phyloP scores from a whole-genome alignment of 1,140 invertebrate genomes.

The Halesus radiatus region DNA sequence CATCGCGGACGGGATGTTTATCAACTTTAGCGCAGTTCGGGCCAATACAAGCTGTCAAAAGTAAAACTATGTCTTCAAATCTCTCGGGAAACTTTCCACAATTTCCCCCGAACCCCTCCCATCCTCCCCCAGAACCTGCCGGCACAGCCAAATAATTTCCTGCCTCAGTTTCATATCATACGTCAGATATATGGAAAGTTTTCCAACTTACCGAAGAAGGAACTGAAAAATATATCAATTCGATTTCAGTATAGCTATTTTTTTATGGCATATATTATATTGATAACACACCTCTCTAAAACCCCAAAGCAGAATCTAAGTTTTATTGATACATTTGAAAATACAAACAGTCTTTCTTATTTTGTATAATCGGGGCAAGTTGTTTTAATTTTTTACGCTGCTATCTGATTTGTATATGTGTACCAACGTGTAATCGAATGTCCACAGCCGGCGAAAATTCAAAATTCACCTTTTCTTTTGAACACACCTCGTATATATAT shows the following conservation, averaged over 20 bases:
- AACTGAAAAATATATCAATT: constrained; percentile 3
- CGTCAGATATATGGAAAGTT: constrained; percentile 6
- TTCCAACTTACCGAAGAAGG: neutral
- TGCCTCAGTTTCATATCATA: constrained; percentile 17
- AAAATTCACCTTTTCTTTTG: too few species aligned
- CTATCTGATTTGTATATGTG: too few species aligned
- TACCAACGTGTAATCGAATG: too few species aligned
- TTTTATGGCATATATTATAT: too few species aligned
- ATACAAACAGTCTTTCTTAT: too few species aligned
- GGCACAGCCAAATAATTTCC: constrained; percentile 26
- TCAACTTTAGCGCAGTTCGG: constrained; percentile 21
- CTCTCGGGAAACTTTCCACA: constrained; percentile 27
- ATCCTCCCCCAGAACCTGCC: neutral
- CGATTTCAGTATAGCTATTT: neutral
- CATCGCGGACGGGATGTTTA: neutral
- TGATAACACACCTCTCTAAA: too few species aligned
- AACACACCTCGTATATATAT: too few species aligned
- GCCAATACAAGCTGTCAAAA: constrained; percentile 40
- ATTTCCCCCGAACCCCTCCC: neutral
- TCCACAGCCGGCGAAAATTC: too few species aligned
- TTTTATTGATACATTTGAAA: too few species aligned
- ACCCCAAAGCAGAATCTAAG: too few species aligned
- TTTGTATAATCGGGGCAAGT: too few species aligned
- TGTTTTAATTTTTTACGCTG: too few species aligned
- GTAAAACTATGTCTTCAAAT: constrained; percentile 43